Evolutionary conservation across 2,888 invertebrate genomes (phyloP), one percentile per base, ranked within the genome.

Genomic region (Ferrisia virgata): DNA sequence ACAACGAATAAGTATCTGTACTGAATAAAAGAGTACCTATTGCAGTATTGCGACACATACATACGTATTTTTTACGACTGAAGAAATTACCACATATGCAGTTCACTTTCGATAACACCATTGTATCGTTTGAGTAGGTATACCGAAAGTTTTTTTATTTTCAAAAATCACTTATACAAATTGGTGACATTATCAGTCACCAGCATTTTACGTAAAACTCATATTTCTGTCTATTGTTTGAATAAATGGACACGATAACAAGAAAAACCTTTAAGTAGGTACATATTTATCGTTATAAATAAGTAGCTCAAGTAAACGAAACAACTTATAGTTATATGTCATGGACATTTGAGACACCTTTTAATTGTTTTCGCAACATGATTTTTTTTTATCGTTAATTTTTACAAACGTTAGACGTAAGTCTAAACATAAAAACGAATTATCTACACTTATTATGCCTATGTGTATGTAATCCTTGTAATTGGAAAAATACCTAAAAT

Each of bases 91-190:
- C 36, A 76, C 72, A 76, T 76, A 76, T 36, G 64, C 31, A 18
- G 72, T 36, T 76, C 0, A 8, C 31, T 76, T 76, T 76, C 36
- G 72, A 76, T 76, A 76, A 76, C 64, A 22, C 18, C 72, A 18
- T 76, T 76, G n/a, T n/a, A n/a, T n/a, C n/a, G n/a, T n/a, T n/a
- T n/a, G n/a, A n/a, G n/a, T 76, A 36, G 36, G 11, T 18, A 36
- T 11, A 76, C 72, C 72, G 72, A 76, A 76, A 76, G 15, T 22
- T 72, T 64, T 64, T 69, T 76, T 36, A 76, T 36, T 36, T 76
- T 76, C 36, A 76, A 76, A 76, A 76, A 76, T 76, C 72, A 76
- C 72, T 76, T 76, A 64, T 28, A 76, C 72, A 36, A 76, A 76
- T 76, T 36, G 36, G 72, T 76, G 72, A 76, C 72, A 36, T 76